These are phyloP conservation scores for Nipponacmea schrenckii DNA, from an alignment of 2,888 invertebrate genomes.

Conservation along the genomic window DNA sequence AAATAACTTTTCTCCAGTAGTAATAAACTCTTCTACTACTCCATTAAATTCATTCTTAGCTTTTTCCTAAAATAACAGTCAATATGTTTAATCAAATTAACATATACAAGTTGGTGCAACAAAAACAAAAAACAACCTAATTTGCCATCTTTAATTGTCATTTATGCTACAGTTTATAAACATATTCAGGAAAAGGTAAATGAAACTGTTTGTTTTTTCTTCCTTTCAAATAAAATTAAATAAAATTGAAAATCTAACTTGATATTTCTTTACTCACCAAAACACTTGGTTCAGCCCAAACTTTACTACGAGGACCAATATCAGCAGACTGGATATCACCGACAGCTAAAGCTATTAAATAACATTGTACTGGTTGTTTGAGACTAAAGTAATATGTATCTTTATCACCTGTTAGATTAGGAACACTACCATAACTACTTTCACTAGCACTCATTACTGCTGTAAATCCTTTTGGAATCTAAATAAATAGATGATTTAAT, in stretches of 20 bases:
- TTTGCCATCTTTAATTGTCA: too few species aligned
- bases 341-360: constrained; percentile 43
- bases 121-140: too few species aligned
- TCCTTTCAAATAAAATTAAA: too few species aligned
- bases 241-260: too few species aligned
- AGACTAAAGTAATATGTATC: constrained; percentile 35
- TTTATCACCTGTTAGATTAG: constrained; percentile 30
- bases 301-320: constrained; percentile 82
- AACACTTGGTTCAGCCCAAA: constrained; percentile 87
- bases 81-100: too few species aligned
- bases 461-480: constrained; percentile 37
- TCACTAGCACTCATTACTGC: constrained; percentile 44
- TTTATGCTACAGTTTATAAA: too few species aligned
- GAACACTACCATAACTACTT: constrained; percentile 25
- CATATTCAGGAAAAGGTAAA: too few species aligned
- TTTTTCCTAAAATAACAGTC: constrained; percentile 31
- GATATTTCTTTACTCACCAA: constrained; percentile 69
- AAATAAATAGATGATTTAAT: neutral
- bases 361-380: constrained; percentile 32
- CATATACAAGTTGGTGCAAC: too few species aligned
- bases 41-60: constrained; percentile 42
- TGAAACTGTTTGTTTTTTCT: too few species aligned
- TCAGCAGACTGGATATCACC: constrained; percentile 39
- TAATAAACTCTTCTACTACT: constrained; percentile 79
- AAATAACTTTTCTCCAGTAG: constrained; percentile 82